Evolutionary conservation across 2,888 invertebrate species (phyloP), one percentile per base, ranked within the genome.

Genomic region (Drosophila nr. perissopoda): DNA sequence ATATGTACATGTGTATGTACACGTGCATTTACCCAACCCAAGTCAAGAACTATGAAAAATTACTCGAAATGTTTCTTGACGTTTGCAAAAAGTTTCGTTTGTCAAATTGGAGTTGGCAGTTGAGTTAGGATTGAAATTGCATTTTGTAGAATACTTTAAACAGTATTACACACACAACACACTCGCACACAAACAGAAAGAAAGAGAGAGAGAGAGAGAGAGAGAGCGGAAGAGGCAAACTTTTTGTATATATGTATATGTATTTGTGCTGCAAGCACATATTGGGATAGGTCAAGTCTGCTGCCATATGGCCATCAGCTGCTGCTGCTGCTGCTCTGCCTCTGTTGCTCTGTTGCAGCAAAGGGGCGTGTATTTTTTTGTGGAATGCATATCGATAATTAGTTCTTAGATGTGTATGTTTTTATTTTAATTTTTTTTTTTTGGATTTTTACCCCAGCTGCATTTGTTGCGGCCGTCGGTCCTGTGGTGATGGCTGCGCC

Each of bases 401-500:
- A 65, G 54, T 56, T 56, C 33, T 56, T 58, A 62, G 5, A 57
- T n/a, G 21, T 38, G 27, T 56, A 25, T 10, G 13, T 16, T 21
- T 16, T 18, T 25, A 11, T 7, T 31, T n/a, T 4, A 21, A 48
- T 70, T n/a, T 0, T 51, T 48, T 25, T 6, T 42, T 57, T 33
- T 54, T 27, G 11, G 8, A 13, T 13, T 51, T 75, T 92, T 92
- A 93, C 93, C 93, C 89, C 91, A 67, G 76, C 68, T 61, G 74
- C 69, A 76, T 81, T 82, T 70, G 68, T 79, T 67, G 81, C 73
- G n/a, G 88, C 70, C 58, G 87, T 79, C 64, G 92, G 91, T 65
- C 92, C 91, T 49, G 90, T 84, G 31, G 91, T 92, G 42, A 92
- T 92, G 51, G 92, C 89, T 58, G 87, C 78, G 54, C 82, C 85